Percentiles rank a stretch among this genome's conserved stretches.
These are phyloP conservation scores for Drosophila simulans DNA, from an alignment of 1,140 invertebrate species.

Conservation along the genomic window DNA sequence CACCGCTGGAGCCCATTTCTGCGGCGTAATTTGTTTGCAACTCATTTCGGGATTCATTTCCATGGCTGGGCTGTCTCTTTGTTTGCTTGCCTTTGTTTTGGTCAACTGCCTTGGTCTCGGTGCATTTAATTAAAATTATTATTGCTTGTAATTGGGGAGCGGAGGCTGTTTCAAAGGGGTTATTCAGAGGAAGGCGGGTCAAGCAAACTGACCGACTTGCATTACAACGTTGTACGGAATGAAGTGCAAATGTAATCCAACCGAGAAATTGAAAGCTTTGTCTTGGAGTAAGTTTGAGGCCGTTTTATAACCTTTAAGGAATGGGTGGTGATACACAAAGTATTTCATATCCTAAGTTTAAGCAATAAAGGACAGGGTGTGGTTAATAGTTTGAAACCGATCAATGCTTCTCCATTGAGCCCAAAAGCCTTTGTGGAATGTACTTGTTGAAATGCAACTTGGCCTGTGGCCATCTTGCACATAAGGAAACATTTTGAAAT, in stretches of 20 bases:
- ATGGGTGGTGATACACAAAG: no score
- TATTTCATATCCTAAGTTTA: no score
- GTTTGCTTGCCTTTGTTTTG: conserved; percentile 59
- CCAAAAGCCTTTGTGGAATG: no score
- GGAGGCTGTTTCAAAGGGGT: conserved; percentile 16
- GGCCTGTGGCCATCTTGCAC: no score
- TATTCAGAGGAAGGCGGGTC: neutral
- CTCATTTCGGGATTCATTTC: conserved; percentile 67
- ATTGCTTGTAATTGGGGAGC: conserved; percentile 44
- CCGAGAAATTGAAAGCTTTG: no score
- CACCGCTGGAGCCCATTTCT: conserved; percentile 79
- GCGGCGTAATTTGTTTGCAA: conserved; percentile 79
- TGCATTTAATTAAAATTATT: conserved; percentile 73
- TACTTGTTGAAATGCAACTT: no score
- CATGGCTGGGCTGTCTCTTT: conserved; percentile 19
- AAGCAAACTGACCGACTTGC: neutral
- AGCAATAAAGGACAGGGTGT: no score
- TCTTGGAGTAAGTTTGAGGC: no score
- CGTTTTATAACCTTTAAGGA: no score
- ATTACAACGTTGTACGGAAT: neutral
- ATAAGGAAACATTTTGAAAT: conserved; percentile 2
- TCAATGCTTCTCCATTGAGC: no score
- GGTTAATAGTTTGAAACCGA: no score
- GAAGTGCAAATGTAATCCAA: neutral
- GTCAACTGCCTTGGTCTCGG: conserved; percentile 28